A percentile compares a stretch with the other conserved stretches of the same genome.
phyloP scores from a whole-genome alignment of 2,113 vertebrate genomes.

The Nesoenas mayeri region DNA sequence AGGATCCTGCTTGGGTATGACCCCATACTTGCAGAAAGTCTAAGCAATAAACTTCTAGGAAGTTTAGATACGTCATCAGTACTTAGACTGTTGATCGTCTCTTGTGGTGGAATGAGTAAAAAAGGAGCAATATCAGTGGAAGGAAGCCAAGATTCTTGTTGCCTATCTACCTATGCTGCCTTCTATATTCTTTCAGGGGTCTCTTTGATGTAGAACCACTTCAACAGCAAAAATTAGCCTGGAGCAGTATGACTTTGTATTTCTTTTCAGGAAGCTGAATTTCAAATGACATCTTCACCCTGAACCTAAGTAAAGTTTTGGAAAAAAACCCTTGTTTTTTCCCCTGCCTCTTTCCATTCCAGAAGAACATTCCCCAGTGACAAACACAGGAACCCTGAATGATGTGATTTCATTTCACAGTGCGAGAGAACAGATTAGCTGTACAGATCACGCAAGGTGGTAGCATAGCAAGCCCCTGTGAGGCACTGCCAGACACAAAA shows the following conservation, averaged over 20 bases:
- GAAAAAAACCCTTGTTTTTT: neutral
- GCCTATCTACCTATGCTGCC: neutral
- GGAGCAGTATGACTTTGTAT: neutral
- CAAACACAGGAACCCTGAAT: neutral
- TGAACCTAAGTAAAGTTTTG: neutral
- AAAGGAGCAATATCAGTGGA: neutral
- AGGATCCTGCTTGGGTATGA: neutral
- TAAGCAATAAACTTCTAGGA: neutral
- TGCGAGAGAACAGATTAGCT: neutral
- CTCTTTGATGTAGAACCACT: neutral
- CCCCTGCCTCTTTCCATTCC: neutral
- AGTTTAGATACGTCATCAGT: neutral
- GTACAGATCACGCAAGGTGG: neutral
- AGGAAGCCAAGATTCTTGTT: neutral
- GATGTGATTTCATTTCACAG: neutral
- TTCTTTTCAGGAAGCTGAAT: neutral
- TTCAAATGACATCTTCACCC: neutral
- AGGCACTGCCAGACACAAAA: conserved; percentile 5
- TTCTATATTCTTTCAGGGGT: neutral
- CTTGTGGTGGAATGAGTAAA: neutral
- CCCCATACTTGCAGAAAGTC: neutral
- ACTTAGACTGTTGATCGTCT: neutral
- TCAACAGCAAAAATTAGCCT: neutral
- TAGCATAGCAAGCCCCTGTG: neutral
- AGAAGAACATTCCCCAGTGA: neutral